Evolutionary conservation across 1,140 invertebrate genomes (phyloP).

Genomic region (Drosophila insularis): DNA sequence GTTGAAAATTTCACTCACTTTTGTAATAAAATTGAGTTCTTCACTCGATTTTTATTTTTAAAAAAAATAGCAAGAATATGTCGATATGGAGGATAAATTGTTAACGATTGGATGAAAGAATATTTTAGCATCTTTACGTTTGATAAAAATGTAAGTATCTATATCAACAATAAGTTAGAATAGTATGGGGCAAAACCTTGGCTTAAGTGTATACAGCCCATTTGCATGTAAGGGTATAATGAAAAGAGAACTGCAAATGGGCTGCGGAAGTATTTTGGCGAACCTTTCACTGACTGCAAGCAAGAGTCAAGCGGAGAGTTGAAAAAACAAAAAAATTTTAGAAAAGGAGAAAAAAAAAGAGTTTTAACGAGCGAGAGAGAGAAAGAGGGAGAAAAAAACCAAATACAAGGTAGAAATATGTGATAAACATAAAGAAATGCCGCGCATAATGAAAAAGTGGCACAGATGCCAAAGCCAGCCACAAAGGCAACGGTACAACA

Average conservation of each 20-base stretch:
- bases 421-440: conserved; percentile 71
- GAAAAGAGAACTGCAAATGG: conserved; percentile 43
- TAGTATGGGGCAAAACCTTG: no score
- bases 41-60: no score
- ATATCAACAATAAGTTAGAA: no score
- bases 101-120: no score
- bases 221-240: not conserved
- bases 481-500: conserved; percentile 57
- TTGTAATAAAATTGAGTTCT: no score
- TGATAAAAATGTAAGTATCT: no score
- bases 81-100: no score
- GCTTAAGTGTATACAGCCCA: not conserved
- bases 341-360: conserved; percentile 24
- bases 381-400: not conserved
- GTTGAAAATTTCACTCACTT: no score
- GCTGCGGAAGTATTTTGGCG: conserved; percentile 46
- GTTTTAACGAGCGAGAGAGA: no score
- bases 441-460: conserved; percentile 74
- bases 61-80: no score
- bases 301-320: not conserved
- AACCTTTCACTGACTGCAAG: conserved; percentile 62
- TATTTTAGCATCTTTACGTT: no score
- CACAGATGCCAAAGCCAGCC: conserved; percentile 60
- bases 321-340: conserved; percentile 7
- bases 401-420: conserved; percentile 38